phyloP scores from a whole-genome alignment of 1,140 invertebrate genomes.

The Cyclina sinensis region DNA sequence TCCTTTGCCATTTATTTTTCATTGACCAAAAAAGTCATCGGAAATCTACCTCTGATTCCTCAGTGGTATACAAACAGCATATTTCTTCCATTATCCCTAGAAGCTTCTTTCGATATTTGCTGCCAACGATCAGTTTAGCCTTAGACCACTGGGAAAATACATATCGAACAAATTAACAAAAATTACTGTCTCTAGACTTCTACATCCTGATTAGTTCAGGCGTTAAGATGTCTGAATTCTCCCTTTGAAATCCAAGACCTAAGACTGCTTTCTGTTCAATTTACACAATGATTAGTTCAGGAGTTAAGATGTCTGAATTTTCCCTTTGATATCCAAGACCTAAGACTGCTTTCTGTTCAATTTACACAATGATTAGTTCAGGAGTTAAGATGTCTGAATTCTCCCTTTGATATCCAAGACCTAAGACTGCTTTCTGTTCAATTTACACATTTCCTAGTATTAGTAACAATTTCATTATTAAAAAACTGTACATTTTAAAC shows the following conservation, averaged over 20 bases:
- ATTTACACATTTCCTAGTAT: background rate
- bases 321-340: too few species aligned
- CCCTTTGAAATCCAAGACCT: too few species aligned
- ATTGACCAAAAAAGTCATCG: background rate
- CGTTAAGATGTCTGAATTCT: too few species aligned
- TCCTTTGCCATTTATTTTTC: background rate
- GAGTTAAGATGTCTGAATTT: too few species aligned
- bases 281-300: background rate
- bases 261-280: too few species aligned
- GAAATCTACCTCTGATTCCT: slow-evolving; percentile 21
- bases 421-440: too few species aligned
- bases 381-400: too few species aligned
- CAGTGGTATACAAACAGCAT: background rate
- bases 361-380: background rate
- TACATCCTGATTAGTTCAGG: background rate
- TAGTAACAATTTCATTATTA: too few species aligned
- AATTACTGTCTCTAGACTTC: background rate
- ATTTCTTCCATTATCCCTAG: slow-evolving; percentile 6
- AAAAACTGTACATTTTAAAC: too few species aligned
- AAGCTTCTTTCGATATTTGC: background rate
- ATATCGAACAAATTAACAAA: background rate
- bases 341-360: too few species aligned
- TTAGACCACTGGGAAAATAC: background rate
- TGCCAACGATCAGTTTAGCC: slow-evolving; percentile 1
- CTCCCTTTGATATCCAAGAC: too few species aligned